phyloP scores from a whole-genome alignment of 1,140 invertebrate species.

The Odontomachus brunneus region DNA sequence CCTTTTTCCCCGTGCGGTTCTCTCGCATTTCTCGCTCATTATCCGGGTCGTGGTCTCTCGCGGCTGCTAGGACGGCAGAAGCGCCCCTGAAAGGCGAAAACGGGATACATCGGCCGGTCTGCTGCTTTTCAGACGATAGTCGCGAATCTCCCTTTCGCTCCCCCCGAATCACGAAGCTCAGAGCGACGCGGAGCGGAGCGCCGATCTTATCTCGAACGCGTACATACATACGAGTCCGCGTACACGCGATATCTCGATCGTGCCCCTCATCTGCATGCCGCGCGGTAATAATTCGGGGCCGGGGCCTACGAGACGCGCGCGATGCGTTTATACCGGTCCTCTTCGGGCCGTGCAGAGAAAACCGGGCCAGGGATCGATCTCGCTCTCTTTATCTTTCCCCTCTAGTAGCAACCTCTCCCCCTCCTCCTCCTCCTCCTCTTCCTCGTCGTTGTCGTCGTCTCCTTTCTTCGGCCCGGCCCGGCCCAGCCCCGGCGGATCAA shows the following conservation, averaged over 20 bases:
- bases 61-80: not conserved
- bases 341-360: constrained; percentile 58
- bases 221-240: constrained; percentile 58
- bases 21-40: no score
- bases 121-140: constrained; percentile 18
- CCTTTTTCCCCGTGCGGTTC: no score
- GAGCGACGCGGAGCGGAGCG: constrained; percentile 22
- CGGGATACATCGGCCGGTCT: constrained; percentile 19
- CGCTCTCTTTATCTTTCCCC: constrained; percentile 51
- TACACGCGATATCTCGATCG: constrained; percentile 77
- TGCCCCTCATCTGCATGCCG: constrained; percentile 73
- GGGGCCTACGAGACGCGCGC: constrained; percentile 51
- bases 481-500: constrained; percentile 39
- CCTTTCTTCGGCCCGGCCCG: constrained; percentile 15
- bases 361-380: constrained; percentile 73
- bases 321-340: constrained; percentile 67
- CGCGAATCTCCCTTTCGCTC: not conserved
- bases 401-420: not conserved
- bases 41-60: no score
- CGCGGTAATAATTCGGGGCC: constrained; percentile 74
- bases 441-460: constrained; percentile 19
- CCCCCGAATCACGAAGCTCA: constrained; percentile 57
- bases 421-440: not conserved
- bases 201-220: constrained; percentile 67
- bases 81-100: constrained; percentile 46